Percentiles rank a stretch among this genome's conserved stretches.
phyloP scores from a whole-genome alignment of 2,113 vertebrate genomes.

The Silurus glanis region DNA sequence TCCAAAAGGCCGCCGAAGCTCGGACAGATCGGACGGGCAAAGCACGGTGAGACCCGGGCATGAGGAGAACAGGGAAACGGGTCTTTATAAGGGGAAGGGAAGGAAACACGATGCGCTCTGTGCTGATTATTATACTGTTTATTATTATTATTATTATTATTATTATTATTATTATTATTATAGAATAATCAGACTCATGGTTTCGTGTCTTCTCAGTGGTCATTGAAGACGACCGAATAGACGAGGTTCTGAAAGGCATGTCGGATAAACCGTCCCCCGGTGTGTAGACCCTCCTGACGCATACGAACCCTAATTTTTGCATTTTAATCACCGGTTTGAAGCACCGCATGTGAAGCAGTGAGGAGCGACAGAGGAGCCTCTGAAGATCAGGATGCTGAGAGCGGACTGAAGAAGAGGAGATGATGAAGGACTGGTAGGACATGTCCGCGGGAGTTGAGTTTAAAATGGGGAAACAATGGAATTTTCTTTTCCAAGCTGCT shows the following conservation, averaged over 20 bases:
- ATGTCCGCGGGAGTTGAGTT: constrained; percentile 18
- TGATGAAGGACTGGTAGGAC: constrained; percentile 12
- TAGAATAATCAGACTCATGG: background rate
- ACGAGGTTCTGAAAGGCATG: constrained; percentile 98
- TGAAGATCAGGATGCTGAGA: constrained; percentile 27
- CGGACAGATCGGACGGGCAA: constrained; percentile 94
- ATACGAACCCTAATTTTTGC: constrained; percentile 79
- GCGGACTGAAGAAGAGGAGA: constrained; percentile 38
- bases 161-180: background rate
- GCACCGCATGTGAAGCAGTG: constrained; percentile 81
- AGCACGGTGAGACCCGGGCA: constrained; percentile 80
- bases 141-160: constrained; percentile 1
- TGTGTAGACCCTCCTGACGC: constrained; percentile 80
- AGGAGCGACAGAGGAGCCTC: constrained; percentile 50
- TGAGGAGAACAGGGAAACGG: too few relatives aligned
- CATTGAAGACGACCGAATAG: constrained; percentile 98
- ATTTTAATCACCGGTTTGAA: constrained; percentile 81
- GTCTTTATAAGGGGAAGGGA: background rate
- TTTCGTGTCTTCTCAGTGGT: constrained; percentile 79
- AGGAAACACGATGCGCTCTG: background rate
- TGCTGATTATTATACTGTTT: background rate
- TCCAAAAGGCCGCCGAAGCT: constrained; percentile 95
- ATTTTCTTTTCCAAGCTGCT: constrained; percentile 80
- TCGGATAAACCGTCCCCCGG: constrained; percentile 94
- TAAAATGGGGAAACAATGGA: constrained; percentile 56